A percentile compares a stretch with the other conserved stretches of the same genome.
Evolutionary conservation across 1,140 invertebrate species (phyloP).

Genomic region (Bilobella aurantiaca): DNA sequence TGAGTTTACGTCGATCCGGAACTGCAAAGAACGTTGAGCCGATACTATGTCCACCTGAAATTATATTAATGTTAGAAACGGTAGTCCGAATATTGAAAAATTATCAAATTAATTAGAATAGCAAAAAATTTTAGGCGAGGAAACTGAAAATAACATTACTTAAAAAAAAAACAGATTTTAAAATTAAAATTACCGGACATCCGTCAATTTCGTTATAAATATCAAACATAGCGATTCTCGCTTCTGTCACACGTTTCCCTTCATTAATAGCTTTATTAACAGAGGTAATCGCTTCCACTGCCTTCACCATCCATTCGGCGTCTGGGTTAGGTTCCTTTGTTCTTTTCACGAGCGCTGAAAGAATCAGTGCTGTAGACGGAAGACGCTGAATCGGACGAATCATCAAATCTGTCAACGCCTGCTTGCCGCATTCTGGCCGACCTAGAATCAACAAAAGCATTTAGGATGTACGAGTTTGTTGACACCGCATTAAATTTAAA

Average conservation of each 20-base stretch:
- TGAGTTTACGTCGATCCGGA: constrained; percentile 78
- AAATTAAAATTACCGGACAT: constrained; percentile 59
- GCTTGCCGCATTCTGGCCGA: constrained; percentile 85
- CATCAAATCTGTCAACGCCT: constrained; percentile 85
- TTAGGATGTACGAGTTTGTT: neutral
- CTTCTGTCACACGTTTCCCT: constrained; percentile 89
- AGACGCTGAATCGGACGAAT: constrained; percentile 93
- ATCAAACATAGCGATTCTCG: constrained; percentile 89
- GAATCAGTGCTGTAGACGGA: constrained; percentile 83
- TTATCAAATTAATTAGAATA: no score
- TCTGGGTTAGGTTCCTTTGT: constrained; percentile 76
- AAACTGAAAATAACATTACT: no score
- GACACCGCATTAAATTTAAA: no score
- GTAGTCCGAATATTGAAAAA: no score
- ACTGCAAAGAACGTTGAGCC: constrained; percentile 77
- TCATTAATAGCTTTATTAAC: constrained; percentile 95
- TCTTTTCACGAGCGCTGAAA: constrained; percentile 87
- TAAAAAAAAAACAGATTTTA: constrained; percentile 3
- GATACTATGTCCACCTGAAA: constrained; percentile 72
- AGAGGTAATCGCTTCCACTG: constrained; percentile 75
- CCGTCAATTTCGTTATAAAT: constrained; percentile 96
- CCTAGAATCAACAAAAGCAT: constrained; percentile 31
- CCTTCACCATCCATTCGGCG: constrained; percentile 68
- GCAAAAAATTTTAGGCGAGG: no score
- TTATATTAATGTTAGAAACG: no score